Evolutionary conservation across 2,888 invertebrate species (phyloP), one percentile per base, ranked within the genome.

Genomic region (Tolmerus cingulatus): DNA sequence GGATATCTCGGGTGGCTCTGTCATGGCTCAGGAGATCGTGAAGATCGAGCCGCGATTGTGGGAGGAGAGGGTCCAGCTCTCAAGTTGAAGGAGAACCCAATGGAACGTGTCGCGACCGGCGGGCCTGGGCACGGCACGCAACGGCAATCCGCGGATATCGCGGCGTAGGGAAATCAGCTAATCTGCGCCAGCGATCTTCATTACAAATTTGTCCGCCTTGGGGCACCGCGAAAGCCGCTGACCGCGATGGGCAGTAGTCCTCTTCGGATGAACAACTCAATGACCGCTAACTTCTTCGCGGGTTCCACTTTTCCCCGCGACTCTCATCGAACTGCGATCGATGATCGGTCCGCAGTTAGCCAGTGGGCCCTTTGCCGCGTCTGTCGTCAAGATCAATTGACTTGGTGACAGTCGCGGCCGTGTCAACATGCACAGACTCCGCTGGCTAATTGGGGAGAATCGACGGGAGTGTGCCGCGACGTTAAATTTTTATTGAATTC

Each of bases 1-100:
- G 55, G 79, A 79, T 79, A 79, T 55, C 51, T 79, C 66, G 23
- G 27, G 23, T 27, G 66, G 66, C 27, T n/a, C 46, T 78, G 78
- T 78, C 78, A 78, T 79, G 79, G 27, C 51, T 79, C 51, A 79
- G 30, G 19, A 79, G 46, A 79, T 79, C 79, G 79, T 79, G 79
- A 79, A 51, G 51, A 79, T 79, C 51, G 79, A 23, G 40, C 2
- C 43, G 12, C 46, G 79, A 79, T 66, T 4, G 66, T 27, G 23
- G 66, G 27, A 66, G 66, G 19, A 66, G 66, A 66, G 66, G 66
- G 12, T 19, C 27, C 66, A 46, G 8, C 27, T 66, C 55, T 79
- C 79, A 79, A 79, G 79, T 79, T 79, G 51, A 79, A 79, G 79
- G 51, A 51, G 27, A 27, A 40, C 43, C 34, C 23, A 79, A 79